A percentile compares a stretch with the other conserved stretches of the same genome.
Evolutionary conservation across 1,140 invertebrate species (phyloP).

Genomic region (Aphaenogaster ashmeadi): DNA sequence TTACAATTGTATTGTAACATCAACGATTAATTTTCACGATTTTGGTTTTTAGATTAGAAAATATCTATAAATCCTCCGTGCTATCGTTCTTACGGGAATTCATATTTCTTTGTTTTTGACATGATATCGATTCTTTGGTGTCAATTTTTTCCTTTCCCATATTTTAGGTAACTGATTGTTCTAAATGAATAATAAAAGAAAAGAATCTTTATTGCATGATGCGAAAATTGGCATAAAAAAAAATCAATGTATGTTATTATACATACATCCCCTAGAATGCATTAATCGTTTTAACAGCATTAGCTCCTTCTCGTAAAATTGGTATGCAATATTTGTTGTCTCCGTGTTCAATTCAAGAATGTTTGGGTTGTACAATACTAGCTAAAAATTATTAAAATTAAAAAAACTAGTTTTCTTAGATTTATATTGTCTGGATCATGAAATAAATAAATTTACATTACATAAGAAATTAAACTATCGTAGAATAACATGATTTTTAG

Average conservation of each 20-base stretch:
- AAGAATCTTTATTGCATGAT: neutral
- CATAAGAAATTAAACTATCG: too few relatives aligned
- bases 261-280: constrained; percentile 77
- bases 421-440: too few relatives aligned
- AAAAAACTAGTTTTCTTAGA: too few relatives aligned
- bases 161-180: neutral
- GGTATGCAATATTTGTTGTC: constrained; percentile 75
- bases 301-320: constrained; percentile 75
- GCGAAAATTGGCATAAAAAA: neutral
- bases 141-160: neutral
- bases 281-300: constrained; percentile 65
- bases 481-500: too few relatives aligned
- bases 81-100: constrained; percentile 14
- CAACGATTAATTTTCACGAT: neutral
- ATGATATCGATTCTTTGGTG: neutral
- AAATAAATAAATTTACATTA: too few relatives aligned
- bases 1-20: neutral
- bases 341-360: constrained; percentile 43
- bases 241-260: constrained; percentile 44
- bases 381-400: too few relatives aligned
- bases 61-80: constrained; percentile 5
- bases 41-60: neutral
- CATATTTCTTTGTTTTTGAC: neutral
- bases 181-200: constrained; percentile 27
- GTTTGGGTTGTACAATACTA: too few relatives aligned